A percentile compares a stretch with the other conserved stretches of the same genome.
These are phyloP conservation scores for Ceratina australensis DNA, from an alignment of 1,140 invertebrate genomes.

Conservation along the genomic window DNA sequence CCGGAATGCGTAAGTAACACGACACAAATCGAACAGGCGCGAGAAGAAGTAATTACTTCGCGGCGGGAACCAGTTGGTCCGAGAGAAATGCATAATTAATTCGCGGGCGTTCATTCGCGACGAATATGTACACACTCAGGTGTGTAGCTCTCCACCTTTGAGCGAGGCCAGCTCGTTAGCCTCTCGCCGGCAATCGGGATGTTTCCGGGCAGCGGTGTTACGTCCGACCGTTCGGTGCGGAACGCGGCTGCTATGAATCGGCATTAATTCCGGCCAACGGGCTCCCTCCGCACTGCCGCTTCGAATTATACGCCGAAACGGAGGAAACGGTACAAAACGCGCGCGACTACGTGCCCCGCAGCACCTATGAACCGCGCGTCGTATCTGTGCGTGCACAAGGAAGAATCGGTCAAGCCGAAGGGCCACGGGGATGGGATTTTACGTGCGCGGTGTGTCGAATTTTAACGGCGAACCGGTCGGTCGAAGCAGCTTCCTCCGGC, in stretches of 20 bases:
- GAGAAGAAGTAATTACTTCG: no score
- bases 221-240: background rate
- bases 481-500: background rate
- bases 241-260: conserved; percentile 18
- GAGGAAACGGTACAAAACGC: conserved; percentile 4
- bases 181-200: conserved; percentile 1
- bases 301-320: background rate
- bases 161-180: background rate
- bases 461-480: no score
- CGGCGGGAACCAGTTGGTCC: no score
- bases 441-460: no score
- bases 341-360: conserved; percentile 8
- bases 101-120: no score
- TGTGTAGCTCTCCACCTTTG: no score
- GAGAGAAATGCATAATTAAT: no score
- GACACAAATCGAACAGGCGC: no score
- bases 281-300: background rate
- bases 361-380: background rate
- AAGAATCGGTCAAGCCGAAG: background rate
- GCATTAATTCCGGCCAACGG: conserved; percentile 34
- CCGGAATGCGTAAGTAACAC: no score
- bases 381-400: conserved; percentile 10
- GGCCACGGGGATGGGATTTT: no score
- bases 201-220: background rate
- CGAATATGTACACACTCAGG: no score